Conservation (phyloP, 2,888 invertebrate genomes). For the Drosophila limbata region DNA sequence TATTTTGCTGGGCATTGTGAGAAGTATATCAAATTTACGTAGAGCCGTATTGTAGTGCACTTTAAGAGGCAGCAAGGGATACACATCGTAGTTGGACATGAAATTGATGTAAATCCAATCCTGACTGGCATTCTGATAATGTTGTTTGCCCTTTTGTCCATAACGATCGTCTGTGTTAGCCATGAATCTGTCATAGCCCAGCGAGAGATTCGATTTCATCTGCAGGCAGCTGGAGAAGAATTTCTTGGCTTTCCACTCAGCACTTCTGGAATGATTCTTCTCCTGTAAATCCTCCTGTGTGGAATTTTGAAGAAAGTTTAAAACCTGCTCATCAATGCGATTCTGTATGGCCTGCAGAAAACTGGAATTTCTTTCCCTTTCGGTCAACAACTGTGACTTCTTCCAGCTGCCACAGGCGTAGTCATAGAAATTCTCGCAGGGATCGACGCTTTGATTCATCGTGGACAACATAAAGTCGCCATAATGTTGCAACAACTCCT, state of each 20-base stretch:
- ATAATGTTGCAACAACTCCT: conserved; percentile 76
- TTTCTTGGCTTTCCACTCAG: conserved; percentile 76
- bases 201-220: conserved; percentile 65
- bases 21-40: conserved; percentile 68
- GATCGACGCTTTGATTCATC: conserved; percentile 79
- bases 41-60: conserved; percentile 69
- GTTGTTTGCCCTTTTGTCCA: neutral
- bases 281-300: conserved; percentile 43
- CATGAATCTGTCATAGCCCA: conserved; percentile 60
- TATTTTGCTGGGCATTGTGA: conserved; percentile 55
- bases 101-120: conserved; percentile 82
- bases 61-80: conserved; percentile 73
- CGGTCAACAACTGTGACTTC: conserved; percentile 62
- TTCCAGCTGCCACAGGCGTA: conserved; percentile 82
- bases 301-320: conserved; percentile 67
- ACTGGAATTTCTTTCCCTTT: conserved; percentile 66
- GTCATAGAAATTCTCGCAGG: conserved; percentile 83
- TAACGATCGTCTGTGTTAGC: conserved; percentile 54
- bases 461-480: conserved; percentile 72
- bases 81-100: conserved; percentile 73
- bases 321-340: conserved; percentile 69
- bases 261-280: conserved; percentile 40
- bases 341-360: conserved; percentile 76
- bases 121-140: conserved; percentile 41
- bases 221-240: conserved; percentile 75